Percentiles rank a stretch among this genome's conserved stretches.
These are phyloP conservation scores for Caretta caretta DNA, from an alignment of 2,113 vertebrate genomes.

Conservation along the genomic window DNA sequence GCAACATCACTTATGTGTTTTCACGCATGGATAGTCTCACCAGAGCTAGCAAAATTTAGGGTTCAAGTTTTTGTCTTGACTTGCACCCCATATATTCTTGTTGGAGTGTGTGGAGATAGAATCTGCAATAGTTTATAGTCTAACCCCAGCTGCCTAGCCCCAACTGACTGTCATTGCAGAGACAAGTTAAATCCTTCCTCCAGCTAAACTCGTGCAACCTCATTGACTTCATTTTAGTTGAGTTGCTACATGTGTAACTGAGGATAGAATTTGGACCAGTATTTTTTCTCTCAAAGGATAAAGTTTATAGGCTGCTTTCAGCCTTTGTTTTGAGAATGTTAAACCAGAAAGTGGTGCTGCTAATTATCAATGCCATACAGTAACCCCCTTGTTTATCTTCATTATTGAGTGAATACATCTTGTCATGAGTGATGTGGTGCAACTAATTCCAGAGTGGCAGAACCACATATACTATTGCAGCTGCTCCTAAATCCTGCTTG, in stretches of 20 bases:
- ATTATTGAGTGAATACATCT: not conserved
- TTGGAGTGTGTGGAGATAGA: not conserved
- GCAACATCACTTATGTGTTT: not conserved
- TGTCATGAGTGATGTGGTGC: not conserved
- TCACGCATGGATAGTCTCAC: not conserved
- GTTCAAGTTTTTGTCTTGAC: not conserved
- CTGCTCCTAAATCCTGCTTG: not conserved
- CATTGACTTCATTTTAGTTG: not conserved
- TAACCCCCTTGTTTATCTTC: not conserved
- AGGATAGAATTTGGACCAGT: not conserved
- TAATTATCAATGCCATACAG: not conserved
- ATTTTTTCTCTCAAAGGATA: not conserved
- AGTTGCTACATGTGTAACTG: not conserved
- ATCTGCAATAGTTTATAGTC: not conserved
- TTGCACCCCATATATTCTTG: not conserved
- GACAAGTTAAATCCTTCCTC: not conserved
- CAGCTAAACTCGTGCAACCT: not conserved
- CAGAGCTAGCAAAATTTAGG: not conserved
- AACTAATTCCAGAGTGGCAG: not conserved
- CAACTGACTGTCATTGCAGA: not conserved
- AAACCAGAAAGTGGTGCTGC: not conserved
- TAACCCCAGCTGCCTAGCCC: not conserved
- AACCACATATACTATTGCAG: not conserved
- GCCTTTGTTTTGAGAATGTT: not conserved
- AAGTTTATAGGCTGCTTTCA: not conserved